Evolutionary conservation across 2,797 vertebrate genomes (phyloP).

Genomic region (Syncerus caffer): DNA sequence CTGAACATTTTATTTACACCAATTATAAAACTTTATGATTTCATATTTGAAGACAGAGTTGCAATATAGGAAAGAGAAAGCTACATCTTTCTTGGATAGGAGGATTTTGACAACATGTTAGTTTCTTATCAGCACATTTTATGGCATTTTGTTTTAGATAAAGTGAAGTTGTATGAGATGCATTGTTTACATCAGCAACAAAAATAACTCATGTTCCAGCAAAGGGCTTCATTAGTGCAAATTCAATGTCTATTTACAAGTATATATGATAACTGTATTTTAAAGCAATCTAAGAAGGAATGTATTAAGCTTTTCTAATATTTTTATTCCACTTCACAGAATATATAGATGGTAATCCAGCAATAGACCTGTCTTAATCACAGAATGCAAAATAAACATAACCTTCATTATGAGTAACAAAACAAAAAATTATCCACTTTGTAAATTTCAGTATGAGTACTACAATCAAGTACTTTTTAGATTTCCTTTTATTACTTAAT

Average conservation of each 20-base stretch:
- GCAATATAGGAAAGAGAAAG: background rate
- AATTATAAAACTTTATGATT: background rate
- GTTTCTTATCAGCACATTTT: background rate
- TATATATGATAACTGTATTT: background rate
- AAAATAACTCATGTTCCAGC: background rate
- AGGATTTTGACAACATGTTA: background rate
- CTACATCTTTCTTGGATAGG: background rate
- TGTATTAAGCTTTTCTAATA: background rate
- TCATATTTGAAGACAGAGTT: background rate
- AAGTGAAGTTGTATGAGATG: background rate
- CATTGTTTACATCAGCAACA: background rate
- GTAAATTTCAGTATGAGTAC: background rate
- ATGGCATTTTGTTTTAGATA: background rate
- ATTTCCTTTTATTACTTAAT: conserved; percentile 38
- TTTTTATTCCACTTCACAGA: background rate
- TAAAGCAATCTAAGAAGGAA: conserved; percentile 39
- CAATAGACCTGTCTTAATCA: background rate
- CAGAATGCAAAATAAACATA: conserved; percentile 37
- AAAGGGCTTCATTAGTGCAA: background rate
- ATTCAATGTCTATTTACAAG: background rate
- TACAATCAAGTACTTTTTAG: background rate
- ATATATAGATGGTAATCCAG: background rate
- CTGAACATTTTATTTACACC: background rate
- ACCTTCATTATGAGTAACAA: background rate
- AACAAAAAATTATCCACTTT: background rate